Base-by-base conservation (phyloP, 2,113 vertebrate species). In the Hassar affinis region DNA sequence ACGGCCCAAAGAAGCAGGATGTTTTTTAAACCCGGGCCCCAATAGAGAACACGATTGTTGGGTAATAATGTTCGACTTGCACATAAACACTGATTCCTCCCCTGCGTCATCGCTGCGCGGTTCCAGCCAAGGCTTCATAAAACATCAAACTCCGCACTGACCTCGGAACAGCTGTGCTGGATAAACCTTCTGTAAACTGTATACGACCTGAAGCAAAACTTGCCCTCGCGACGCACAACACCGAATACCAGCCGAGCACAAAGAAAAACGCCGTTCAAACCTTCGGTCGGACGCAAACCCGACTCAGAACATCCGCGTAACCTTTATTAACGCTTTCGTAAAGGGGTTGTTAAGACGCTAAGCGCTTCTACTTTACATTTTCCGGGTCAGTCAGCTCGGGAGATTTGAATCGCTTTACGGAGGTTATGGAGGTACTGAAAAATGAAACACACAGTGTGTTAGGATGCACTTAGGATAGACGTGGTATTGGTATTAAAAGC, bases 71-170 rank as follows among this genome's bases (percentile, higher is more conserved):
- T 80, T 84, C 66, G 49, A 78, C 77, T 79, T 52, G 42, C 83
- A 84, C 52, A 84, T 84, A 78, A 78, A 78, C 82, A 79, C 76
- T 59, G 76, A 72, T 79, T 78, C 64, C 52, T 72, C 20, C 71
- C 18, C 56, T 74, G 74, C 52, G 79, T 79, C 83, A 78, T 74
- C 68, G 20, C 7, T 30, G 30, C 61, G 42, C 78, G 42, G 14
- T 80, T 79, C 77, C 54, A 68, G 54, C 30, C 77, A 25, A 62
- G 80, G 42, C 71, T 22, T 64, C 52, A 35, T 71, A 38, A 84
- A 84, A 79, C 79, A 72, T 74, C 71, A 61, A 79, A 38, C 82
- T 83, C 51, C 18, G 15, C 33, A 62, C 78, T 72, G 83, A 72
- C 83, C 76, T 57, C 83, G 59, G 83, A 80, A 71, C 83, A 79